These are phyloP conservation scores for Aethina tumida DNA, from an alignment of 1,140 invertebrate species.

Conservation along the genomic window DNA sequence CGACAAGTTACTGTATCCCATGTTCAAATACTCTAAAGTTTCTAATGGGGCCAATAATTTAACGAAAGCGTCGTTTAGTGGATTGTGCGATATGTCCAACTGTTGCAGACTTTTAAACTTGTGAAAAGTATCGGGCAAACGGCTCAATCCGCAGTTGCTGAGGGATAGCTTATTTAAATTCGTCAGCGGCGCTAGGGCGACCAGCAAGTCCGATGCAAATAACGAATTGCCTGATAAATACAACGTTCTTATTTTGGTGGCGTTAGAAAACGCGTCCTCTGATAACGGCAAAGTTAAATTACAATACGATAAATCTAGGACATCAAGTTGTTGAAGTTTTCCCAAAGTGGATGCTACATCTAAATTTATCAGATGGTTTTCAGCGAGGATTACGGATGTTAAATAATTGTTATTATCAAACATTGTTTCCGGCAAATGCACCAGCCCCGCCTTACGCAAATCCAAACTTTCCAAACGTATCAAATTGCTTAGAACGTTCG, in stretches of 20 bases:
- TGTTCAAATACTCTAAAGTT: conserved; percentile 57
- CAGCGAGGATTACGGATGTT: conserved; percentile 50
- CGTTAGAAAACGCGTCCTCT: conserved; percentile 57
- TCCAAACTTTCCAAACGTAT: conserved; percentile 52
- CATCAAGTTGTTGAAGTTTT: conserved; percentile 53
- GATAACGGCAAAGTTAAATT: conserved; percentile 54
- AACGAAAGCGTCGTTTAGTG: conserved; percentile 56
- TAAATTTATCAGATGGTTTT: conserved; percentile 53
- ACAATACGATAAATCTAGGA: conserved; percentile 59
- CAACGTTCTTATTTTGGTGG: conserved; percentile 52
- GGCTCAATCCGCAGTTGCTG: conserved; percentile 52
- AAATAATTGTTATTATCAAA: conserved; percentile 57
- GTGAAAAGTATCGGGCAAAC: conserved; percentile 55
- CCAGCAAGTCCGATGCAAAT: conserved; percentile 53
- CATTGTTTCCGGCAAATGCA: conserved; percentile 50
- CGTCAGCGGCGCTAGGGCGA: conserved; percentile 52
- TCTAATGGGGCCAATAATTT: conserved; percentile 53
- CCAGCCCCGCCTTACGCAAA: conserved; percentile 49
- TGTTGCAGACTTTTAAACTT: conserved; percentile 53
- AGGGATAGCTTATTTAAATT: conserved; percentile 55
- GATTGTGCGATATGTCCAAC: conserved; percentile 59
- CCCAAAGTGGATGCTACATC: conserved; percentile 55
- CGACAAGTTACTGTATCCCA: conserved; percentile 61
- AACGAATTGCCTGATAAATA: conserved; percentile 58
- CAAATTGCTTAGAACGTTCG: conserved; percentile 46